These are phyloP conservation scores for Chlorops oryzae DNA, from an alignment of 1,140 invertebrate genomes.

Conservation along the genomic window DNA sequence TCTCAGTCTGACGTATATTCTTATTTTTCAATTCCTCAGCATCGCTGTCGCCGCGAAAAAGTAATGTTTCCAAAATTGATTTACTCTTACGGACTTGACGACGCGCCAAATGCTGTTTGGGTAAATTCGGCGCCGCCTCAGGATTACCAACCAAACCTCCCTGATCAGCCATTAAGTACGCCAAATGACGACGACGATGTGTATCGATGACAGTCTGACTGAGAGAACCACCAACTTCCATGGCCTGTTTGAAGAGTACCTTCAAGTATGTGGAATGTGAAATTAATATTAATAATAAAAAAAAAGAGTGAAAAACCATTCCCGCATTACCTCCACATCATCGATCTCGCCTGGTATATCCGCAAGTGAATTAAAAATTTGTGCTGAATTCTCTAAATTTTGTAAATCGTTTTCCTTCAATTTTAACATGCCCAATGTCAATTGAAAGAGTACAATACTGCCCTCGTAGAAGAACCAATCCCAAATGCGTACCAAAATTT, in stretches of 20 bases:
- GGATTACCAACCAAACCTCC: conserved; percentile 88
- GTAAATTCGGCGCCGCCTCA: conserved; percentile 79
- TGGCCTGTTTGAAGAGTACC: conserved; percentile 51
- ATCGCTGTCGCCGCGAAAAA: conserved; percentile 70
- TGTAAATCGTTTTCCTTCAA: conserved; percentile 81
- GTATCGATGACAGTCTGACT: conserved; percentile 85
- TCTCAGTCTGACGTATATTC: conserved; percentile 92
- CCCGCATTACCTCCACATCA: conserved; percentile 79
- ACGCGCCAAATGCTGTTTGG: conserved; percentile 77
- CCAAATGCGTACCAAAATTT: conserved; percentile 88
- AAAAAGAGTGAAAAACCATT: too few species aligned
- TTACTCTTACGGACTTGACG: conserved; percentile 87
- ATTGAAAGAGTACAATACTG: conserved; percentile 92
- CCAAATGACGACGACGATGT: conserved; percentile 82
- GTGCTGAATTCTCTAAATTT: conserved; percentile 83
- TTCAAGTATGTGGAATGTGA: conserved; percentile 20
- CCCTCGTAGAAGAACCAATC: conserved; percentile 96
- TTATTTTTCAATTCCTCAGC: conserved; percentile 86
- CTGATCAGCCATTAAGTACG: conserved; percentile 94
- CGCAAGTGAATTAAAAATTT: conserved; percentile 94
- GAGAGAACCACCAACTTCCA: conserved; percentile 61
- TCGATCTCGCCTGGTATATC: conserved; percentile 90
- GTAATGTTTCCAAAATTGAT: conserved; percentile 81
- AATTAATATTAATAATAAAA: too few species aligned
- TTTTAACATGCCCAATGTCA: conserved; percentile 91